These are phyloP conservation scores for Platalea minor DNA, from an alignment of 2,797 vertebrate species.

Conservation along the genomic window DNA sequence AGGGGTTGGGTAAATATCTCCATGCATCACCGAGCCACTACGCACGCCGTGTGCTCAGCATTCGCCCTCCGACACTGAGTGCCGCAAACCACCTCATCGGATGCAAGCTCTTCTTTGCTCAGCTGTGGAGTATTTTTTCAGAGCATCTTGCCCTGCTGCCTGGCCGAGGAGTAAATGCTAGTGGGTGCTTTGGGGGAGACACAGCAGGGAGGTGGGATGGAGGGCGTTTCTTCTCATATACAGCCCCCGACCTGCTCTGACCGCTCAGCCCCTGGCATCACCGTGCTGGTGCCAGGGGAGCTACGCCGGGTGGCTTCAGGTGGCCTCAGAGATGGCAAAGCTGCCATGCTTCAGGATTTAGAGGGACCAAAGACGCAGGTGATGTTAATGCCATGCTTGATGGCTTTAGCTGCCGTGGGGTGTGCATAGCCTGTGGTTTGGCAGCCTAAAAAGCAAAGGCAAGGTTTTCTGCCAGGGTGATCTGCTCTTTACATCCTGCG, in stretches of 20 bases:
- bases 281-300: not conserved
- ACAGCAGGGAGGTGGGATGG: not conserved
- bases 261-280: not conserved
- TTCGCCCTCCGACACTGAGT: accelerated
- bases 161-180: not conserved
- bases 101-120: not conserved
- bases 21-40: accelerated
- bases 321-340: not conserved
- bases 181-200: not conserved
- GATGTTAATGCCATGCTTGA: accelerated
- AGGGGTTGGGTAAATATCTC: not conserved
- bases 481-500: not conserved
- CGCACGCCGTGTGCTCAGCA: not conserved
- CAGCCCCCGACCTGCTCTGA: not conserved
- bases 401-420: not conserved
- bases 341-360: not conserved
- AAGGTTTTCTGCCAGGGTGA: not conserved
- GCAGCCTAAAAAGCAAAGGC: not conserved
- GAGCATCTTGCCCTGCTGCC: not conserved
- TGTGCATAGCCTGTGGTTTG: not conserved
- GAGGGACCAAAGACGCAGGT: not conserved
- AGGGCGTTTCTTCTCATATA: not conserved
- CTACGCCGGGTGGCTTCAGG: not conserved
- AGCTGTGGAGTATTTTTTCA: not conserved
- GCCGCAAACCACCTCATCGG: not conserved